Conservation (phyloP, 2,888 invertebrate species). For the Hedychridium roseum region DNA sequence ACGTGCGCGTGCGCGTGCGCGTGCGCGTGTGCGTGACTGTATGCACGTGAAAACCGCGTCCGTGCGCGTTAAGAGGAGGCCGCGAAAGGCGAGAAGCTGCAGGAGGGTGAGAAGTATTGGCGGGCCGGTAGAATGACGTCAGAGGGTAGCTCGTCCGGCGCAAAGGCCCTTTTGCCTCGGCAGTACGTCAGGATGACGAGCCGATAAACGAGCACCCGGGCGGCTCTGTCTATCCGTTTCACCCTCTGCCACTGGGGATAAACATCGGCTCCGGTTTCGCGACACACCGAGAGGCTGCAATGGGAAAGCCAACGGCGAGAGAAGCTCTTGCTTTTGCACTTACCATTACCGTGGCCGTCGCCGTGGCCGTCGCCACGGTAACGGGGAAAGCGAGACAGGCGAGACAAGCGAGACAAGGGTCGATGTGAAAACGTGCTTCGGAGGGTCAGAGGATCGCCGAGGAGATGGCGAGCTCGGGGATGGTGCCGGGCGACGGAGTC, state of each 20-base stretch:
- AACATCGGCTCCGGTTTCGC: background rate
- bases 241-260: conserved; percentile 1
- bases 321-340: background rate
- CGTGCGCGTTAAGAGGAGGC: too few species aligned
- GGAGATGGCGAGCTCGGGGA: conserved; percentile 54
- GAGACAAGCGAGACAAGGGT: too few species aligned
- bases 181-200: conserved; percentile 49
- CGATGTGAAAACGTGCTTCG: too few species aligned
- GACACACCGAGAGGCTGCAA: too few species aligned
- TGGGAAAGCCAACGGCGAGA: conserved; percentile 39
- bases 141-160: conserved; percentile 38
- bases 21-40: too few species aligned
- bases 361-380: conserved; percentile 1
- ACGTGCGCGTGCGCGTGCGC: too few species aligned
- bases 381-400: conserved; percentile 6
- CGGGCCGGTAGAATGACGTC: too few species aligned
- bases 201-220: conserved; percentile 35
- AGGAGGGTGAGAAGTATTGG: too few species aligned
- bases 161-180: conserved; percentile 32
- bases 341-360: conserved; percentile 3
- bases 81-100: too few species aligned
- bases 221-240: conserved; percentile 18
- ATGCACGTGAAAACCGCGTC: too few species aligned
- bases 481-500: conserved; percentile 44
- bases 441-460: too few species aligned